Evolutionary conservation across 53 echinoderm and acorn worm genomes (phyloP).

Genomic region (Astropecten irregularis): DNA sequence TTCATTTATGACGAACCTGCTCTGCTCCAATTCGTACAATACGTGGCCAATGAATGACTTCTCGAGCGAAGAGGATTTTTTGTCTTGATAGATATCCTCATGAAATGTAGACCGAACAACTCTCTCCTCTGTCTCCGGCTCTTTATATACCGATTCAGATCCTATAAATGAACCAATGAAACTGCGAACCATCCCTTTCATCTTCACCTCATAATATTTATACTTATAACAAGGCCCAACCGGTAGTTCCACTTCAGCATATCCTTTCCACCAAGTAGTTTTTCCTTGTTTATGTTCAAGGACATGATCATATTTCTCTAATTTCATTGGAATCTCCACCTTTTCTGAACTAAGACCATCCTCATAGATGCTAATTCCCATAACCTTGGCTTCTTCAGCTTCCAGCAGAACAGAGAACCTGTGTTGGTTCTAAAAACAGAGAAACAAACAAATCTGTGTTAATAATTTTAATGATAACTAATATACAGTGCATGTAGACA

Average conservation of each 20-base stretch:
- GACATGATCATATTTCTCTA: too few relatives aligned
- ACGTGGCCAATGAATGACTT: neutral
- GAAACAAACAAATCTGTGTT: too few relatives aligned
- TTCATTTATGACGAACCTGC: neutral
- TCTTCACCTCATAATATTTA: neutral
- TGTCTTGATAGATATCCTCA: neutral
- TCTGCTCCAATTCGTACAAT: neutral
- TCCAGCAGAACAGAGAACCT: slow-evolving; percentile 5
- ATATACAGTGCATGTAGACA: too few relatives aligned
- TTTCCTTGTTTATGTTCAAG: too few relatives aligned
- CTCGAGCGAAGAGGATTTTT: neutral
- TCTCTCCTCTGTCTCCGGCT: neutral
- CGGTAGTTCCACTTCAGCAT: neutral
- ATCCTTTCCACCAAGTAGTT: neutral
- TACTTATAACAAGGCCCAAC: neutral
- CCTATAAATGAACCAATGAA: neutral
- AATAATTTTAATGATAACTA: too few relatives aligned
- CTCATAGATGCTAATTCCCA: neutral
- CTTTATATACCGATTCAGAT: neutral
- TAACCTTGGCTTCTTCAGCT: neutral
- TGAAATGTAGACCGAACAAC: neutral
- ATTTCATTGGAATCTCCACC: too few relatives aligned
- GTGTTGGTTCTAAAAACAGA: neutral
- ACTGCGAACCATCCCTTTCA: too few relatives aligned
- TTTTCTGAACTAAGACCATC: too few relatives aligned